These are phyloP conservation scores for Bombylius discolor DNA, from an alignment of 2,888 invertebrate species.

Conservation along the genomic window DNA sequence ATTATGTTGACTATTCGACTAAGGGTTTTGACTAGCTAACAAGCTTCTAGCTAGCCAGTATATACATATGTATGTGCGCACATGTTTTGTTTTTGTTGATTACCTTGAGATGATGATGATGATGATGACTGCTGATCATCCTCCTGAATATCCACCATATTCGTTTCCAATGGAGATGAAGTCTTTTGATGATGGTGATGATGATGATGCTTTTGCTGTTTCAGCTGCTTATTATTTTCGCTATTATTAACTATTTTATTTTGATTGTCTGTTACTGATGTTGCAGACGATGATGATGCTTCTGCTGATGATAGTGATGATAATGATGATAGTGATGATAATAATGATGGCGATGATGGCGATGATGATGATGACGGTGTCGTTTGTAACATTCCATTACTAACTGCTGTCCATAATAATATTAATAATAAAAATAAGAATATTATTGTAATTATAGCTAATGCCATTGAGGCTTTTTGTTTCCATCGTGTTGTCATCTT, in stretches of 20 bases:
- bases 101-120: neutral
- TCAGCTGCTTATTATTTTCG: no score
- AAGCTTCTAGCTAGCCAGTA: no score
- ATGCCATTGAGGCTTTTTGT: constrained; percentile 12
- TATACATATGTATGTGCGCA: no score
- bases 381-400: constrained; percentile 8
- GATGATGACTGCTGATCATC: neutral
- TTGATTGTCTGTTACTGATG: neutral
- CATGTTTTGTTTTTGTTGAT: neutral
- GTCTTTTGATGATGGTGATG: neutral
- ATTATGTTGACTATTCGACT: no score
- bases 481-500: constrained; percentile 17
- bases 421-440: constrained; percentile 11
- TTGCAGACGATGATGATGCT: neutral
- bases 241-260: no score
- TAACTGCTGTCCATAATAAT: constrained; percentile 12
- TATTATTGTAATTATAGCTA: constrained; percentile 7
- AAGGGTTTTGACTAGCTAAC: no score
- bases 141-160: neutral
- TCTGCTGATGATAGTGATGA: no score
- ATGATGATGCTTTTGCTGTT: neutral
- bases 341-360: neutral
- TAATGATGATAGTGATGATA: neutral
- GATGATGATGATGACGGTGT: neutral
- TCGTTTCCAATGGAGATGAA: neutral